Evolutionary conservation across 1,140 invertebrate genomes (phyloP), one percentile per base, ranked within the genome.

Genomic region (Heliconius himera): DNA sequence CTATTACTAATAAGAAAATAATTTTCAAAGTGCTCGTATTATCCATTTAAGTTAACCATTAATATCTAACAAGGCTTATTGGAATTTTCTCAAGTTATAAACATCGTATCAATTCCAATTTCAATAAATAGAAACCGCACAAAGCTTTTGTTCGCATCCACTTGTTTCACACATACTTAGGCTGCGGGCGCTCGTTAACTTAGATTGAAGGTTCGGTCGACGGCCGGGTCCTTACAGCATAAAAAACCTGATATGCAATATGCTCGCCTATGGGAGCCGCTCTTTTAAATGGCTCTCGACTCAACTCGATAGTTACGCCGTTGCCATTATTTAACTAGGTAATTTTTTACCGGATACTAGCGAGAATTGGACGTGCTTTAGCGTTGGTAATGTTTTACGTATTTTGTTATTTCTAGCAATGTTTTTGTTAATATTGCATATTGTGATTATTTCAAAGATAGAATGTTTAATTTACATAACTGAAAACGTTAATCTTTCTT

Each of bases 131-230:
- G 78, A 87, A 79, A 86, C 88, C 82, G 80, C 81, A 82, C 82
- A 84, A 89, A 87, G 87, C 89, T 91, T 90, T 90, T 93, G 89
- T 93, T 91, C 89, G 78, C 78, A 81, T 79, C 81, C 85, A 88
- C 85, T 90, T 89, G 89, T 90, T 92, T 93, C 88, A 91, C 91
- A 91, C 90, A 90, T 91, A 92, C 88, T 94, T 92, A 91, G 85
- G 82, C 81, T 84, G 84, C 84, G 84, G 82, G 82, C 80, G 85
- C 91, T 94, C 88, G 90, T 94, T 93, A 92, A 89, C 87, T 85
- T 83, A 90, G 90, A 92, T 91, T 93, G 91, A 94, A 93, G 90
- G 84, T 82, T 87, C 91, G 90, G 90, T 94, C 92, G 89, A 87
- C 84, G 91, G 80, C 90, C 91, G 85, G 73, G 74, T 89, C 85